Conservation (phyloP, 2,113 vertebrate genomes). For the Xiphophorus hellerii region DNA sequence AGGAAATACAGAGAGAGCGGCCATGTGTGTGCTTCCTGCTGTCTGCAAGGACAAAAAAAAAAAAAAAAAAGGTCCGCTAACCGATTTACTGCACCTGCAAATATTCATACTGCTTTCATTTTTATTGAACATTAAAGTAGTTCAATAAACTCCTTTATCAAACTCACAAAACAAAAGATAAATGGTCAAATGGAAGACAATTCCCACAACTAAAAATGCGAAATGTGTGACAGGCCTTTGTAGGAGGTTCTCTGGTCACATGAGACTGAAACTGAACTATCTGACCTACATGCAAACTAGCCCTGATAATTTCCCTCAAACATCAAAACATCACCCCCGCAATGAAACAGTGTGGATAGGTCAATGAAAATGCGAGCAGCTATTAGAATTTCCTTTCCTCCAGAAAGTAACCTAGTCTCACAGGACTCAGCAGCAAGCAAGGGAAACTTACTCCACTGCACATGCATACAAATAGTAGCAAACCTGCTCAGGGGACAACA, state of each 20-base stretch:
- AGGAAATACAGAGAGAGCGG: constrained; percentile 31
- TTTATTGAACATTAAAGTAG: neutral
- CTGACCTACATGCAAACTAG: neutral
- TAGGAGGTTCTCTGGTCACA: neutral
- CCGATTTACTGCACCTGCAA: constrained; percentile 9
- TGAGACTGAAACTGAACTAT: neutral
- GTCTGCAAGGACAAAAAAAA: constrained; percentile 47
- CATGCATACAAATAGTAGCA: too few species aligned
- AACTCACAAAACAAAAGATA: too few species aligned
- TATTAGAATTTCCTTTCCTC: too few species aligned
- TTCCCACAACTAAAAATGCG: neutral
- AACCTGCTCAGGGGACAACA: too few species aligned
- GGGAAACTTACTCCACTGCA: too few species aligned
- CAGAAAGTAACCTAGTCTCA: too few species aligned
- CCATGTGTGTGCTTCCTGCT: constrained; percentile 10
- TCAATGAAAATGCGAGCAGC: too few species aligned
- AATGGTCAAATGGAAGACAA: neutral
- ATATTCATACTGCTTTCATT: neutral
- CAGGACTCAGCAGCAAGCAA: too few species aligned
- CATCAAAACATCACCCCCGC: neutral
- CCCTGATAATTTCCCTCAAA: neutral
- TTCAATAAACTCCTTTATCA: too few species aligned
- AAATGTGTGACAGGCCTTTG: neutral
- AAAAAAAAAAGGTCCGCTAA: constrained; percentile 11
- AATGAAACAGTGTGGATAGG: neutral